phyloP scores from a whole-genome alignment of 1,140 invertebrate genomes.

The Conus ventricosus region DNA sequence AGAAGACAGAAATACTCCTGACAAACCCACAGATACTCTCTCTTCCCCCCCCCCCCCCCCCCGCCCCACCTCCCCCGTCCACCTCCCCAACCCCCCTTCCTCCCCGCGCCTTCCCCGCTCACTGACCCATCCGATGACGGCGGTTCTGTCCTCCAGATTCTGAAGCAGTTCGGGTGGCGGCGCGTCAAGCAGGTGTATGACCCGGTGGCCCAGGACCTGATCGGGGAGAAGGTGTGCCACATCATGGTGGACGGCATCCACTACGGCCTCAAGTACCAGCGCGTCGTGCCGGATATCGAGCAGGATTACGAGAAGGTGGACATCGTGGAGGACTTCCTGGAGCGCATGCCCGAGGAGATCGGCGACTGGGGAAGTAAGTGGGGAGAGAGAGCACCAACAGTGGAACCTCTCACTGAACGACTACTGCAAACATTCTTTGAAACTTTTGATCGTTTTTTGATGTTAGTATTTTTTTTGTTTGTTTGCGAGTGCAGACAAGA shows the following conservation, averaged over 20 bases:
- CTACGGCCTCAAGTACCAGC: conserved; percentile 47
- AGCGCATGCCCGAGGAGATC: conserved; percentile 32
- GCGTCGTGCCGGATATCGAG: conserved; percentile 1
- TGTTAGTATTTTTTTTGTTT: not conserved
- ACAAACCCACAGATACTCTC: no score
- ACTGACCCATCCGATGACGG: no score
- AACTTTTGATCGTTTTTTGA: no score
- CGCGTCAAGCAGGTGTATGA: conserved; percentile 84
- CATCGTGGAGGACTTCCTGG: conserved; percentile 20
- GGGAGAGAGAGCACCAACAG: not conserved
- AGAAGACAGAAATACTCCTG: no score
- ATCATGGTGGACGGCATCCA: conserved; percentile 60
- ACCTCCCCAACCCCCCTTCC: no score
- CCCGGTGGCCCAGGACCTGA: conserved; percentile 78
- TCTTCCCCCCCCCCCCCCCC: no score
- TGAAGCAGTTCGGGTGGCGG: conserved; percentile 80
- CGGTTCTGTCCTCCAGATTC: conserved; percentile 76
- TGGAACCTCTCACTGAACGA: not conserved
- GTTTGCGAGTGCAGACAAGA: not conserved
- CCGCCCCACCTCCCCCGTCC: no score
- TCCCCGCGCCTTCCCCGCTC: no score
- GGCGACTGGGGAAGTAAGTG: conserved; percentile 34
- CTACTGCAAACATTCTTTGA: no score
- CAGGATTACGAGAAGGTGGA: conserved; percentile 45
- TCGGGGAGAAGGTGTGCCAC: conserved; percentile 76